Conservation (phyloP, 2,113 vertebrate species). For the Sinocyclocheilus anophthalmus region DNA sequence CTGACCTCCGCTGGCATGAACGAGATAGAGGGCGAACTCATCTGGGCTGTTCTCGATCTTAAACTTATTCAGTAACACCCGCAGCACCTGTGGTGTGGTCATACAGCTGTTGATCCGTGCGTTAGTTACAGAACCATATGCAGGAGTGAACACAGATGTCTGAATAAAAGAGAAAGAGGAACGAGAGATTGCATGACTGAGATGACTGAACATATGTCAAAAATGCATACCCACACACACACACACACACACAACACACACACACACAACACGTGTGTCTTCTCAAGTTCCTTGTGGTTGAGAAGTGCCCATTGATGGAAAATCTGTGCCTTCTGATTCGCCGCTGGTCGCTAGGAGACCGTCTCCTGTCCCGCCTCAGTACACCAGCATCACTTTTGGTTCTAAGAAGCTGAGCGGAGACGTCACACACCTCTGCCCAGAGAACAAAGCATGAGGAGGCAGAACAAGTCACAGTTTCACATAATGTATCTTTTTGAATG, state of each 20-base stretch:
- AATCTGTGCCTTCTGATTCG: constrained; percentile 90
- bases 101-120: constrained; percentile 97
- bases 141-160: constrained; percentile 92
- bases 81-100: constrained; percentile 91
- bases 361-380: constrained; percentile 79
- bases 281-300: constrained; percentile 85
- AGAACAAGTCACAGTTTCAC: neutral
- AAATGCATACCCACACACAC: neutral
- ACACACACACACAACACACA: neutral
- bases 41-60: constrained; percentile 95
- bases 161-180: constrained; percentile 56
- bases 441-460: neutral
- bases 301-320: constrained; percentile 97
- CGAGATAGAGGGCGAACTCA: constrained; percentile 92
- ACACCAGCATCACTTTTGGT: constrained; percentile 92
- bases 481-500: neutral
- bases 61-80: constrained; percentile 95
- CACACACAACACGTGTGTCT: too few species aligned
- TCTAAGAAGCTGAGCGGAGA: constrained; percentile 85
- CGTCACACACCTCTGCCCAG: constrained; percentile 73
- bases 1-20: constrained; percentile 89
- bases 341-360: constrained; percentile 89
- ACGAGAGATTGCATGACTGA: neutral
- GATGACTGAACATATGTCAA: too few species aligned
- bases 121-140: constrained; percentile 91